Evolutionary conservation across 2,888 invertebrate genomes (phyloP).

Genomic region (Brachynemurus nebulosus): DNA sequence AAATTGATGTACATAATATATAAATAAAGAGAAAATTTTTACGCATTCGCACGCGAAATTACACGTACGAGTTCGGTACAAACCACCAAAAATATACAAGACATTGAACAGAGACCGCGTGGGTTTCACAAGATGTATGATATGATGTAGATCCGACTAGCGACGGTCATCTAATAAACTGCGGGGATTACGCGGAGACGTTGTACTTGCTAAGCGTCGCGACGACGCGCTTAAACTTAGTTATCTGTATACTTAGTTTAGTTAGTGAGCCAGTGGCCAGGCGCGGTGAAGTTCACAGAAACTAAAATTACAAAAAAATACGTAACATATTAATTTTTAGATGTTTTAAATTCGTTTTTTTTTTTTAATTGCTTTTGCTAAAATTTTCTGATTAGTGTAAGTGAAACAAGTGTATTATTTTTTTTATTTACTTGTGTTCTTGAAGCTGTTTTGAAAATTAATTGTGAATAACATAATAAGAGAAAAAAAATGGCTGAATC

Average conservation of each 20-base stretch:
- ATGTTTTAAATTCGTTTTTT: neutral
- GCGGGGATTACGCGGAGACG: neutral
- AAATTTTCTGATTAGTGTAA: neutral
- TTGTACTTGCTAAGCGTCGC: slow-evolving; percentile 3
- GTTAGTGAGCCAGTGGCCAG: slow-evolving; percentile 9
- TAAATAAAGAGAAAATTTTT: no score
- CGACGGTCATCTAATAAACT: no score
- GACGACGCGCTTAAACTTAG: slow-evolving; percentile 3
- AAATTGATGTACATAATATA: no score
- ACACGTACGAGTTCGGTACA: neutral
- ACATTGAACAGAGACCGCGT: slow-evolving; percentile 3
- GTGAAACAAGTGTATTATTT: slow-evolving; percentile 1
- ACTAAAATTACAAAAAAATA: no score
- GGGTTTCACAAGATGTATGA: no score
- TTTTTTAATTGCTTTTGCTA: neutral
- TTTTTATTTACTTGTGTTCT: slow-evolving; percentile 1
- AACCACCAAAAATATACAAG: slow-evolving; percentile 5
- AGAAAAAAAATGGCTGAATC: slow-evolving; percentile 8
- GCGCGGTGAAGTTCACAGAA: neutral
- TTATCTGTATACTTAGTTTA: neutral
- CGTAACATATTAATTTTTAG: no score
- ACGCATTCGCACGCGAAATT: no score
- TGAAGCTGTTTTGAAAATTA: neutral
- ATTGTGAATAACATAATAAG: no score
- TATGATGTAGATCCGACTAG: no score